Conservation (phyloP, 1,140 invertebrate genomes). For the Bombus cullumanus region DNA sequence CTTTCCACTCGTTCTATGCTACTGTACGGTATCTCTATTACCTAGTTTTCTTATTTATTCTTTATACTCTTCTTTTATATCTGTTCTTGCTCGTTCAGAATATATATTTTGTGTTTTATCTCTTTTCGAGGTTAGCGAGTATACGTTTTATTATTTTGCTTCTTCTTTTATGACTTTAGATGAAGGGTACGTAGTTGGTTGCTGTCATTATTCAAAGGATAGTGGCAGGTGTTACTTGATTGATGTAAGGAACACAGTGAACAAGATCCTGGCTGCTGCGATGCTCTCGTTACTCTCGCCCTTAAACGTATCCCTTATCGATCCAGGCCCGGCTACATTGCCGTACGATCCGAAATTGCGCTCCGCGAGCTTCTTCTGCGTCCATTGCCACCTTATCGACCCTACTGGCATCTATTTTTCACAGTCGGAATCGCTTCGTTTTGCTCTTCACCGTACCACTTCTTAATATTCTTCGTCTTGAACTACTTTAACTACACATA, state of each 20-base stretch:
- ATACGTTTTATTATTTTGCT: slow-evolving; percentile 13
- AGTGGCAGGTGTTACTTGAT: slow-evolving; percentile 46
- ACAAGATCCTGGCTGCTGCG: background rate
- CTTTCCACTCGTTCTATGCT: too few relatives aligned
- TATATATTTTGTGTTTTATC: background rate
- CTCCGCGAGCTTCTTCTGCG: slow-evolving; percentile 8
- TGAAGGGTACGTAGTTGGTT: background rate
- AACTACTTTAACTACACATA: background rate
- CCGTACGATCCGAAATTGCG: slow-evolving; percentile 34
- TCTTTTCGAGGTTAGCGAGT: background rate
- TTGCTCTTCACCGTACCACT: background rate
- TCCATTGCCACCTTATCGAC: slow-evolving; percentile 17
- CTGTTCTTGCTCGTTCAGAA: background rate
- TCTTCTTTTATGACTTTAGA: background rate
- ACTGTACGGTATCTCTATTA: background rate
- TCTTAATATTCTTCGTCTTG: background rate
- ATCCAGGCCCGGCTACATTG: slow-evolving; percentile 6
- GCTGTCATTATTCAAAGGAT: background rate
- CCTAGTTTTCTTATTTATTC: slow-evolving; percentile 7
- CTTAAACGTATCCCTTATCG: slow-evolving; percentile 45
- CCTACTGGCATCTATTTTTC: slow-evolving; percentile 29
- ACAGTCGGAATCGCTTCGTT: background rate
- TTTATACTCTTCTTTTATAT: background rate
- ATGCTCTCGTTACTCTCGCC: slow-evolving; percentile 22
- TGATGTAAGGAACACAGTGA: background rate